Conservation (phyloP, 2,113 vertebrate species). For the Cochlearius cochlearius region DNA sequence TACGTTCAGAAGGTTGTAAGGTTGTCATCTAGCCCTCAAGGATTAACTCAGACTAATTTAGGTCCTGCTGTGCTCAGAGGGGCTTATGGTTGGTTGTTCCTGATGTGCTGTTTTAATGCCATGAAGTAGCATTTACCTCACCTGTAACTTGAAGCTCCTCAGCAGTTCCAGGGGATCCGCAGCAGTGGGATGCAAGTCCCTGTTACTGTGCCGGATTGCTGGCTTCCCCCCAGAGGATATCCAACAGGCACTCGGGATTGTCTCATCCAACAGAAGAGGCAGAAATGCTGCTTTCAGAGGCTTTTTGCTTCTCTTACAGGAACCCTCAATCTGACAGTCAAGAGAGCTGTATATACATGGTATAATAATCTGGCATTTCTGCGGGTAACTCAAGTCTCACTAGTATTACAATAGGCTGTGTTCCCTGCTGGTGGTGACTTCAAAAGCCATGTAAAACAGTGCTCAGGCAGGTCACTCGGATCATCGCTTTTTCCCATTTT, state of each 20-base stretch:
- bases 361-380: background rate
- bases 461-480: background rate
- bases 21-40: background rate
- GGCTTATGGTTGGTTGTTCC: background rate
- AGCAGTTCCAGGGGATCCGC: accelerated
- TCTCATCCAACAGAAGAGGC: background rate
- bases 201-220: background rate
- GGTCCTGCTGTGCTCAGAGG: background rate
- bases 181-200: background rate
- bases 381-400: background rate
- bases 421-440: background rate
- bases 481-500: background rate
- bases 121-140: background rate
- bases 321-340: background rate
- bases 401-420: background rate
- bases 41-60: background rate
- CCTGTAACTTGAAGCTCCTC: background rate
- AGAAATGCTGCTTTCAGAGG: background rate
- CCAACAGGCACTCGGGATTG: background rate
- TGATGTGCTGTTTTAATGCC: background rate
- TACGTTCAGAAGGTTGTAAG: background rate
- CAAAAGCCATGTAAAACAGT: background rate
- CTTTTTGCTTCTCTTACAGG: background rate
- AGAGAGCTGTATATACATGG: background rate
- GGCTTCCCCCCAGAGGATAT: background rate